phyloP scores from a whole-genome alignment of 2,888 invertebrate genomes.

The Ornithoptera priamus region DNA sequence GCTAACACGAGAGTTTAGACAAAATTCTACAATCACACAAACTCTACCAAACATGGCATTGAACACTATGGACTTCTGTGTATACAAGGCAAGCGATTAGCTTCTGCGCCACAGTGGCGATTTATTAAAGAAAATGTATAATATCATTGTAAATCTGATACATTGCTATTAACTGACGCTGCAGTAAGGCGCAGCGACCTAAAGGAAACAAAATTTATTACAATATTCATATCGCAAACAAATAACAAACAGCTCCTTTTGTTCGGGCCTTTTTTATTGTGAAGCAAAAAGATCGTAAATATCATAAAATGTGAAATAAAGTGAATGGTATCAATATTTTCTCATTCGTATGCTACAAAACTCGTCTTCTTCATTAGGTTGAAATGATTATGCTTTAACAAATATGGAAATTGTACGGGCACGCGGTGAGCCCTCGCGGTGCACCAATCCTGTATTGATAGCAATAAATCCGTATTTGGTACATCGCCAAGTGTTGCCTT shows the following conservation, averaged over 20 bases:
- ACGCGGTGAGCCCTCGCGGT: slow-evolving; percentile 37
- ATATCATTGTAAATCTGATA: not conserved
- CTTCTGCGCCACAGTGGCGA: too few relatives aligned
- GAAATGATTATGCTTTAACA: slow-evolving; percentile 37
- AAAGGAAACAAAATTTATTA: slow-evolving; percentile 10
- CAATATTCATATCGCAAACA: slow-evolving; percentile 9
- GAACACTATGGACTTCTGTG: not conserved
- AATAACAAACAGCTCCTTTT: slow-evolving; percentile 12
- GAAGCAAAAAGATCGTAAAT: slow-evolving; percentile 21
- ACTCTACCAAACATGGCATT: too few relatives aligned
- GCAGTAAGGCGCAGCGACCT: not conserved
- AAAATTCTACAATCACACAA: too few relatives aligned
- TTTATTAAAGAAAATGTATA: not conserved
- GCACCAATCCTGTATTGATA: slow-evolving; percentile 57
- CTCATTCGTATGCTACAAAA: slow-evolving; percentile 14
- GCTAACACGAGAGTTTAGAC: too few relatives aligned
- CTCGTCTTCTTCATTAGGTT: slow-evolving; percentile 34
- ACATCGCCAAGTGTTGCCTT: slow-evolving; percentile 43
- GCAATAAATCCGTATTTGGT: slow-evolving; percentile 52
- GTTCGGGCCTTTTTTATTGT: slow-evolving; percentile 5
- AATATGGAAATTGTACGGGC: slow-evolving; percentile 54
- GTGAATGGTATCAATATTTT: slow-evolving; percentile 27
- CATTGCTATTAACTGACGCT: not conserved
- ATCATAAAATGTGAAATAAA: slow-evolving; percentile 26
- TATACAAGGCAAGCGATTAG: not conserved